These are phyloP conservation scores for Agrenia bidenticulata DNA, from an alignment of 2,888 invertebrate species.

Conservation along the genomic window DNA sequence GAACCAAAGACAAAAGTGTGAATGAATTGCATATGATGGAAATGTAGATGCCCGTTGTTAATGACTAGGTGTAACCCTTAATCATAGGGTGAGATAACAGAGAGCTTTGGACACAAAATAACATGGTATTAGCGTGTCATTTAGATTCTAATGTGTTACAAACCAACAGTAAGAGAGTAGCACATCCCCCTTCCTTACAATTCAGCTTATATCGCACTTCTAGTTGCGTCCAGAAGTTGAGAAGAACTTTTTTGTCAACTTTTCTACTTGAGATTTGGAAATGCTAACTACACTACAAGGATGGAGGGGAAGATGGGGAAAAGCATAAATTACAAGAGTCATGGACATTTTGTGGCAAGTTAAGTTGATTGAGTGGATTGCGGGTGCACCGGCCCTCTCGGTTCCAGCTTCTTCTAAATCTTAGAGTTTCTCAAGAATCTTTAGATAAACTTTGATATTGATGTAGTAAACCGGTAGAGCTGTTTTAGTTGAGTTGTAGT, in stretches of 20 bases:
- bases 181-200: not conserved
- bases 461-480: no score
- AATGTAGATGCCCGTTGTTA: not conserved
- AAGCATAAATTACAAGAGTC: not conserved
- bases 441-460: not conserved
- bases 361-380: constrained; percentile 16
- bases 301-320: not conserved
- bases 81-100: no score
- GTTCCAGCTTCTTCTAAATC: no score
- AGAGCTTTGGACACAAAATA: constrained; percentile 21
- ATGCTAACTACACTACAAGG: not conserved
- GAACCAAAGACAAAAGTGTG: not conserved
- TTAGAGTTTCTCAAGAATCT: constrained; percentile 2
- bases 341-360: constrained; percentile 11
- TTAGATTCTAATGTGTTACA: constrained; percentile 19
- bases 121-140: constrained; percentile 41
- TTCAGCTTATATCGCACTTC: not conserved
- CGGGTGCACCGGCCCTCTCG: not conserved
- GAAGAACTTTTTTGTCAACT: not conserved
- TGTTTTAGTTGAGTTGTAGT: no score
- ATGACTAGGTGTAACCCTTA: constrained; percentile 1
- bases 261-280: not conserved
- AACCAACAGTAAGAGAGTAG: constrained; percentile 30
- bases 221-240: not conserved
- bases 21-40: not conserved